Conservation (phyloP, 2,797 vertebrate species). For the Eremophila alpestris region DNA sequence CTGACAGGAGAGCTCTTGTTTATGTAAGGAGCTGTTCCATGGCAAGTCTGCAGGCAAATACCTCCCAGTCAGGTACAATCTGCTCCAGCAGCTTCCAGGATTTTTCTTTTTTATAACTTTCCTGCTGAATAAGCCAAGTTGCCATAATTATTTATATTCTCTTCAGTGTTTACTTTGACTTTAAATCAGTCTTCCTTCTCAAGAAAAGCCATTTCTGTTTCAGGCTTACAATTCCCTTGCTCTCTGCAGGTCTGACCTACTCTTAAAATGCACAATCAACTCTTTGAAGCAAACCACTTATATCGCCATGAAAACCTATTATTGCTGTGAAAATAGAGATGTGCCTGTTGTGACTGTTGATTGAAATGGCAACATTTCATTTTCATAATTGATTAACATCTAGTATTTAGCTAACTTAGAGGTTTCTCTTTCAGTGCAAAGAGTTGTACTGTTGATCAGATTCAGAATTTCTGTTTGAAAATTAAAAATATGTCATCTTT, state of each 20-base stretch:
- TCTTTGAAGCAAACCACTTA: conserved; percentile 13
- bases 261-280: background rate
- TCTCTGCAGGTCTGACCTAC: background rate
- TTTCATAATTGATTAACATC: background rate
- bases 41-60: background rate
- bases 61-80: background rate
- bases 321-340: conserved; percentile 2
- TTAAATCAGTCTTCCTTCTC: background rate
- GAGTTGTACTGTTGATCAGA: background rate
- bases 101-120: background rate
- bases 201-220: background rate
- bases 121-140: background rate
- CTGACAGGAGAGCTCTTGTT: background rate
- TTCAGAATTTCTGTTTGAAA: background rate
- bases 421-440: background rate
- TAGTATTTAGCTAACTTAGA: background rate
- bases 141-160: background rate
- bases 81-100: background rate
- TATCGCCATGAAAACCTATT: background rate
- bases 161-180: background rate
- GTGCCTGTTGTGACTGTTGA: background rate
- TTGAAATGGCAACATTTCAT: background rate
- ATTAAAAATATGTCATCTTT: rapidly evolving
- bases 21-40: background rate
- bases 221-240: background rate